Percentiles rank a stretch among this genome's conserved stretches.
phyloP scores from a whole-genome alignment of 2,797 vertebrate genomes.

The Amblyraja radiata region DNA sequence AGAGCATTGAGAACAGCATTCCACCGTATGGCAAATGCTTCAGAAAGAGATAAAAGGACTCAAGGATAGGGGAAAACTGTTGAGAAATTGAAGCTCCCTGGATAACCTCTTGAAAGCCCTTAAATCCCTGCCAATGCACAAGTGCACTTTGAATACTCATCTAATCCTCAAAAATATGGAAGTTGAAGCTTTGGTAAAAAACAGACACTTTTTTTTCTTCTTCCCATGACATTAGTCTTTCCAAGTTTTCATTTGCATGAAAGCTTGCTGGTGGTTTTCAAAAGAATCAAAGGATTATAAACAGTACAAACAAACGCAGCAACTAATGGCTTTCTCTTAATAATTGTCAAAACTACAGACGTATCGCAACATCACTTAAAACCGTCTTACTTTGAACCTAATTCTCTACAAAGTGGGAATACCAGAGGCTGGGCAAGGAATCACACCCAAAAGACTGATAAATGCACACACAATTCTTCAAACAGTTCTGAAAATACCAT shows the following conservation, averaged over 20 bases:
- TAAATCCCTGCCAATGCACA: constrained; percentile 26
- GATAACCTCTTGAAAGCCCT: background rate
- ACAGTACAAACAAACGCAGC: constrained; percentile 23
- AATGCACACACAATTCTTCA: constrained; percentile 12
- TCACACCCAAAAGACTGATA: constrained; percentile 16
- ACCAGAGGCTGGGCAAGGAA: constrained; percentile 22
- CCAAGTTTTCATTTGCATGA: constrained; percentile 17
- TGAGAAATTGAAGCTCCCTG: constrained; percentile 12
- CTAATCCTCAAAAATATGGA: constrained; percentile 10
- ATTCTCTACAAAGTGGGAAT: background rate
- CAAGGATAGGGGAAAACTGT: background rate
- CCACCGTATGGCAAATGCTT: background rate
- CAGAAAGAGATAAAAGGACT: background rate
- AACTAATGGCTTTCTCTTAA: constrained; percentile 20
- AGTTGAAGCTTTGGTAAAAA: constrained; percentile 31
- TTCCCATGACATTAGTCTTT: constrained; percentile 29
- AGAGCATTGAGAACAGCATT: background rate
- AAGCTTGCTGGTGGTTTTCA: constrained; percentile 19
- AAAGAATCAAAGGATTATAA: constrained; percentile 31
- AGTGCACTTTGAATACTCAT: constrained; percentile 19
- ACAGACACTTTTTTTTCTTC: constrained; percentile 24
- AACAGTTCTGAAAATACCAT: background rate
- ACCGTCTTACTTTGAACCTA: constrained; percentile 22
- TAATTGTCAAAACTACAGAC: constrained; percentile 21
- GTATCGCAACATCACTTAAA: constrained; percentile 17